Percentiles rank a stretch among this genome's conserved stretches.
phyloP scores from a whole-genome alignment of 2,888 invertebrate genomes.

The Drosophila hawaiiensis region DNA sequence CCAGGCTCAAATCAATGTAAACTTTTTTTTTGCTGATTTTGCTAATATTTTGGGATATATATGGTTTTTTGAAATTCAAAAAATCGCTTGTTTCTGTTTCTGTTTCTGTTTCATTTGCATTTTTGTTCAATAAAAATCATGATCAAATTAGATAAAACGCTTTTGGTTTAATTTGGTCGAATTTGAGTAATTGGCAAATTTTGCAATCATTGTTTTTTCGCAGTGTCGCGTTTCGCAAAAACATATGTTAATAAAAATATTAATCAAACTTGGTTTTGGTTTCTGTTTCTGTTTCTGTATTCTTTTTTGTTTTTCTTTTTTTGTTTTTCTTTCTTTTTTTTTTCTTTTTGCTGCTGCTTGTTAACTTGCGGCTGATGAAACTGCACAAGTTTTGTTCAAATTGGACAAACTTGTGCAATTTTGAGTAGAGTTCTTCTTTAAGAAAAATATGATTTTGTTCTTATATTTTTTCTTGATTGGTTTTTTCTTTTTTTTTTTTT shows the following conservation, averaged over 20 bases:
- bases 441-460: conserved; percentile 6
- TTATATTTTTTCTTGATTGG: background rate
- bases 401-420: conserved; percentile 41
- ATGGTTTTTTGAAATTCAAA: conserved; percentile 14
- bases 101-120: conserved; percentile 61
- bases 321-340: conserved; percentile 23
- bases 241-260: conserved; percentile 70
- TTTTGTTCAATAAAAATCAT: conserved; percentile 47
- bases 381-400: conserved; percentile 29
- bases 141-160: conserved; percentile 42
- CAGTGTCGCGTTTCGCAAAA: conserved; percentile 41
- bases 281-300: conserved; percentile 5
- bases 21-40: conserved; percentile 63
- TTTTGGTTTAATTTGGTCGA: conserved; percentile 29
- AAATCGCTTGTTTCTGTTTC: conserved; percentile 14
- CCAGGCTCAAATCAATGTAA: conserved; percentile 83
- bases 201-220: conserved; percentile 39
- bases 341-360: conserved; percentile 36
- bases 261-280: conserved; percentile 56
- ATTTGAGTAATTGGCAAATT: conserved; percentile 39
- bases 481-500: background rate
- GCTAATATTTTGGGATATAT: conserved; percentile 42
- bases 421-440: conserved; percentile 14
- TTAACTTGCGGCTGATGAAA: conserved; percentile 25
- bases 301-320: conserved; percentile 15